Evolutionary conservation across 2,113 vertebrate genomes (phyloP).

Genomic region (Protobothrops mucrosquamatus): DNA sequence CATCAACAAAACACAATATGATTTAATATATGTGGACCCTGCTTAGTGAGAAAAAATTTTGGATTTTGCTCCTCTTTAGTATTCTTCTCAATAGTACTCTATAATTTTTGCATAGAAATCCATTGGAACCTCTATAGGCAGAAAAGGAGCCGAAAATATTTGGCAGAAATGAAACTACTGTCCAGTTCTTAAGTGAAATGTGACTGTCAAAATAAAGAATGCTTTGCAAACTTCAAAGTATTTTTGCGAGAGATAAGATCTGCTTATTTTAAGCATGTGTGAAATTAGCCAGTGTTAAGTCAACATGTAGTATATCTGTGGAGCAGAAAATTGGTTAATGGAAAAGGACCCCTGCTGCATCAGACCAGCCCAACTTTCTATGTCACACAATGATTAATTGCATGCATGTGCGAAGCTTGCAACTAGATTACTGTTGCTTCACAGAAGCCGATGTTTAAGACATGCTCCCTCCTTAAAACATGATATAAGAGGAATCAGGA

Average conservation of each 20-base stretch:
- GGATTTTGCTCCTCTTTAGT: not conserved
- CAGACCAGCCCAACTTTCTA: not conserved
- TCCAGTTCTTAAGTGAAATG: not conserved
- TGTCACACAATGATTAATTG: not conserved
- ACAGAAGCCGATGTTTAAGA: not conserved
- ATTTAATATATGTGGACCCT: not conserved
- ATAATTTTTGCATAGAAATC: not conserved
- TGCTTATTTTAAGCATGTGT: not conserved
- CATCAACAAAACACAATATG: not conserved
- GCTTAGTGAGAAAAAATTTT: not conserved
- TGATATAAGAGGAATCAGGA: not conserved
- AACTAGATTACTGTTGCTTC: not conserved
- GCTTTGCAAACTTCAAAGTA: not conserved
- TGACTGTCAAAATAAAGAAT: not conserved
- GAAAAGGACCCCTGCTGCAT: not conserved
- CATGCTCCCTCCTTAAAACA: not conserved
- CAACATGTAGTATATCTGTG: not conserved
- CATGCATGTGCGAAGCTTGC: not conserved
- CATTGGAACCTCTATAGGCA: not conserved
- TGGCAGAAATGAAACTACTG: not conserved
- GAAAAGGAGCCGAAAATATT: not conserved
- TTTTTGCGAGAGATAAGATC: not conserved
- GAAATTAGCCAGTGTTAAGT: not conserved
- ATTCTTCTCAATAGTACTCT: not conserved
- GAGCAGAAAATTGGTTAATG: not conserved